A percentile compares a stretch with the other conserved stretches of the same genome.
Conservation (phyloP, 2,797 vertebrate species). For the Fistularia commersonii region DNA sequence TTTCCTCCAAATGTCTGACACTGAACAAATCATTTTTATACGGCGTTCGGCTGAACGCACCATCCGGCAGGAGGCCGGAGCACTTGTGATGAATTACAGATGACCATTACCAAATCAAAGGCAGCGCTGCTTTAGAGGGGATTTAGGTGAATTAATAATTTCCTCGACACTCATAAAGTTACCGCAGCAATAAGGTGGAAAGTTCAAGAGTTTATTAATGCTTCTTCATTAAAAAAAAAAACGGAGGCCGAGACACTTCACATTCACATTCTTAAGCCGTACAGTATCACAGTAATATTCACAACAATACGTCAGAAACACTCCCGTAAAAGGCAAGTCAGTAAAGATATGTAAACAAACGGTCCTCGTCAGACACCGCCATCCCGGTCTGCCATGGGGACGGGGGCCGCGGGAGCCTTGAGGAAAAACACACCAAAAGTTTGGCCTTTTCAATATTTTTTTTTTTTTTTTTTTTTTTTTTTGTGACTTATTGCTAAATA, state of each 20-base stretch:
- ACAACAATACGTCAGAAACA: constrained; percentile 33
- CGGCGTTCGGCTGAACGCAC: not conserved
- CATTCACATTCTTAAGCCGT: constrained; percentile 46
- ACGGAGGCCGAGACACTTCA: constrained; percentile 51
- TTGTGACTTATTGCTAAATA: too few species aligned
- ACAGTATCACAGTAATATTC: constrained; percentile 39
- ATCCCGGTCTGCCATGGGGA: too few species aligned
- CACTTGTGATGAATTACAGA: constrained; percentile 70
- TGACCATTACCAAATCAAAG: constrained; percentile 70
- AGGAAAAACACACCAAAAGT: not conserved
- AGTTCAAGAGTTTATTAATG: constrained; percentile 82
- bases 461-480: too few species aligned
- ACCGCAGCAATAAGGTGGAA: constrained; percentile 75
- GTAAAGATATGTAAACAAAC: constrained; percentile 36
- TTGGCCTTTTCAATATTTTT: constrained; percentile 49
- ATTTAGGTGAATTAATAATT: constrained; percentile 73
- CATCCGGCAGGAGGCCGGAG: constrained; percentile 41
- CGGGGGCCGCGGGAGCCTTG: too few species aligned
- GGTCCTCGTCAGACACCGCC: too few species aligned
- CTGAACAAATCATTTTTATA: constrained; percentile 12
- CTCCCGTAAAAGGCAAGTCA: constrained; percentile 27
- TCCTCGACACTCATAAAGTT: constrained; percentile 74
- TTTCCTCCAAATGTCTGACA: constrained; percentile 12
- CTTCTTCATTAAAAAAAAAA: constrained; percentile 56
- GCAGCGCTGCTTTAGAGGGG: constrained; percentile 49